These are phyloP conservation scores for Eulemur coronatus DNA, from an alignment of 2,797 vertebrate genomes.

Conservation along the genomic window DNA sequence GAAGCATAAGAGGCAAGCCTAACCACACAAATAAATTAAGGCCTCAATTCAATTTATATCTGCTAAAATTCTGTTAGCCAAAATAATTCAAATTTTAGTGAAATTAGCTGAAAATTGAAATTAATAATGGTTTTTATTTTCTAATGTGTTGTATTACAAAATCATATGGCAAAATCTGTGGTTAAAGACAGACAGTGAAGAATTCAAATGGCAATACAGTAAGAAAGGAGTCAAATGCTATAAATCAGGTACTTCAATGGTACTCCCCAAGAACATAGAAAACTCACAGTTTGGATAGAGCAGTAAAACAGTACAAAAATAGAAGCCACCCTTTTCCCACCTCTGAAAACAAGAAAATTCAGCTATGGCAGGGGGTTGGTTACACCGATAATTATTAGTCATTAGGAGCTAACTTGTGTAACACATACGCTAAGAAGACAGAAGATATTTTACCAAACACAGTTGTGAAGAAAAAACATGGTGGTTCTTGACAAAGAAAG, in stretches of 20 bases:
- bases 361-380: no score
- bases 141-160: neutral
- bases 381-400: neutral
- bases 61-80: neutral
- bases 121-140: neutral
- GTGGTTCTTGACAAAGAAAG: neutral
- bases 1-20: neutral
- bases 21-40: neutral
- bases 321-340: neutral
- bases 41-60: neutral
- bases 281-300: neutral
- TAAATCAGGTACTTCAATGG: neutral
- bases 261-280: neutral
- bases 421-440: neutral
- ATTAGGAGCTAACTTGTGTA: neutral
- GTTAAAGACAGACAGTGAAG: neutral
- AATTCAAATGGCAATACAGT: neutral
- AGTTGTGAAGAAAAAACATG: neutral
- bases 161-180: neutral
- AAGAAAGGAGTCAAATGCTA: neutral
- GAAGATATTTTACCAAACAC: neutral
- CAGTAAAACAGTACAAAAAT: neutral
- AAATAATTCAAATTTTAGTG: neutral
- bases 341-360: neutral
- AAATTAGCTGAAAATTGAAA: neutral